Conservation (phyloP, 2,113 vertebrate species). For the Rattus rattus region DNA sequence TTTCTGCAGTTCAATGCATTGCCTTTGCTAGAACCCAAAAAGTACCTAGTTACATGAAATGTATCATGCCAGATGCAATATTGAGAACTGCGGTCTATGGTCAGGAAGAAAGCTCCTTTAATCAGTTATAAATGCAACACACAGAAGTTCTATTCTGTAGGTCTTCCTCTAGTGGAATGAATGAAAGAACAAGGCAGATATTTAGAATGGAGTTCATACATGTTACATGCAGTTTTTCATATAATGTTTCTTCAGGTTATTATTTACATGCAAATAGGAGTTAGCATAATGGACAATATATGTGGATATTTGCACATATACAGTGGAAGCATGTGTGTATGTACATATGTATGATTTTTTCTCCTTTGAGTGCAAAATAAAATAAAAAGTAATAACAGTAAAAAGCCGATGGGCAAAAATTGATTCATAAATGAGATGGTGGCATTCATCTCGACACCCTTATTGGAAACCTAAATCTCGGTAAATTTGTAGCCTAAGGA, state of each 20-base stretch:
- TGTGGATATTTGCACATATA: background rate
- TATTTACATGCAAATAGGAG: background rate
- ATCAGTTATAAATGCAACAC: conserved; percentile 51
- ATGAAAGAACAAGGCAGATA: background rate
- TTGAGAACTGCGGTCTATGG: conserved; percentile 58
- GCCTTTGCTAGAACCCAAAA: conserved; percentile 59
- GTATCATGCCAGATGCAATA: conserved; percentile 41
- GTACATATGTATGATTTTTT: background rate
- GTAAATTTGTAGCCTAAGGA: conserved; percentile 98
- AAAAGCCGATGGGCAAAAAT: conserved; percentile 93
- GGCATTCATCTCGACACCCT: conserved; percentile 94
- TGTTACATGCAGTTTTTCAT: conserved; percentile 57
- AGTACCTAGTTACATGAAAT: conserved; percentile 25
- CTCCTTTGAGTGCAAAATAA: conserved; percentile 86
- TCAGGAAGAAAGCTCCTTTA: conserved; percentile 70
- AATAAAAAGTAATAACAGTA: conserved; percentile 92
- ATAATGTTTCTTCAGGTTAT: background rate
- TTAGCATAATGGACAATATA: background rate
- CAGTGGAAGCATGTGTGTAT: background rate
- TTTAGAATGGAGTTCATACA: background rate
- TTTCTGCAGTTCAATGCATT: background rate
- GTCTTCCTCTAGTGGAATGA: conserved; percentile 42
- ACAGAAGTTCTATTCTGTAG: conserved; percentile 47
- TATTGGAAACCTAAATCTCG: conserved; percentile 98
- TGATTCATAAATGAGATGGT: conserved; percentile 98